Conservation (phyloP, 2,113 vertebrate species). For the Theropithecus gelada region DNA sequence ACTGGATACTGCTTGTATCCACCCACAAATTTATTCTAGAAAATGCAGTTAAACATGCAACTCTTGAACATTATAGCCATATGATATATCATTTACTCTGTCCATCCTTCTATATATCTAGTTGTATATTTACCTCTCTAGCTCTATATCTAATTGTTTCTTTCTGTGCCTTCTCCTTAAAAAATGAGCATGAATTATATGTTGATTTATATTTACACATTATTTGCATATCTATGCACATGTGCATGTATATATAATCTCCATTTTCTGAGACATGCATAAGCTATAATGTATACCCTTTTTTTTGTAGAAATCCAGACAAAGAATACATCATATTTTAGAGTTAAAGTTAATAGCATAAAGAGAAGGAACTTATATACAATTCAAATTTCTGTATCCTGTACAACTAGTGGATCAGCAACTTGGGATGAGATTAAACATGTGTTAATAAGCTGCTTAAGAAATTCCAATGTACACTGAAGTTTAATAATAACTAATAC, state of each 20-base stretch:
- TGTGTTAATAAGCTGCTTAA: background rate
- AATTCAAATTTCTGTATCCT: background rate
- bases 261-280: background rate
- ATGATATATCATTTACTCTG: background rate
- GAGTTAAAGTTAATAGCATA: background rate
- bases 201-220: background rate
- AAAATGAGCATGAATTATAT: background rate
- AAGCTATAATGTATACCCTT: background rate
- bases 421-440: background rate
- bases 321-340: background rate
- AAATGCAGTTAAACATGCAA: background rate
- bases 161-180: background rate
- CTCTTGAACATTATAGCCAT: accelerated
- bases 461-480: too few relatives aligned
- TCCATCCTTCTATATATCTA: background rate
- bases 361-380: background rate
- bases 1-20: too few relatives aligned
- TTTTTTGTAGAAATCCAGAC: background rate
- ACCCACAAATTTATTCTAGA: background rate
- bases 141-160: background rate
- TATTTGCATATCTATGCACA: background rate
- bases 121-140: background rate
- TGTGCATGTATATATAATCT: background rate
- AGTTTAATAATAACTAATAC: background rate
- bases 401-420: background rate